Evolutionary conservation across 2,113 vertebrate genomes (phyloP), one percentile per base, ranked within the genome.

Genomic region (Amphiprion ocellaris): DNA sequence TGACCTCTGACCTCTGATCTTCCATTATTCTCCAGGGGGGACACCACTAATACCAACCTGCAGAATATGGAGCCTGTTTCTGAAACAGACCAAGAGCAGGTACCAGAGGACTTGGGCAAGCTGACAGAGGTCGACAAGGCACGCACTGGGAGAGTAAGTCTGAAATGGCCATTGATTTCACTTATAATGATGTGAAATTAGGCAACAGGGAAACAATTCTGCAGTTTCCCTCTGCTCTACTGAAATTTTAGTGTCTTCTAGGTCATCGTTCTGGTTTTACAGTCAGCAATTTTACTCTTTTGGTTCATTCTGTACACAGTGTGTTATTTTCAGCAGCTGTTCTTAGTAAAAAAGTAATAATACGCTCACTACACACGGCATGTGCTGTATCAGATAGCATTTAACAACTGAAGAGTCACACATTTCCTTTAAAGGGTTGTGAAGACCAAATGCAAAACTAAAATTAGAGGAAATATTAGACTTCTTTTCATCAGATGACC

Each of bases 71-170:
- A 95, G 87, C 91, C 93, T 4, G 89, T 94, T 33, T 59, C 93
- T 46, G 94, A 95, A 84, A 74, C 91, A 10, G 93, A 95, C 44
- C 91, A 93, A 70, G 93, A 94, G 21, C 92, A 89, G 74, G 81
- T 92, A 28, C 90, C 92, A 72, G 94, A 95, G 84, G 94, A 95
- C 41, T 62, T 94, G 76, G 95, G 95, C 47, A 96, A 95, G 79
- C 90, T 96, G 37, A 96, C 95, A 0, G 89, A 93, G 75, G 94
- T 65, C 46, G 95, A 96, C 69, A 94, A 94, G 74, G 95, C 95
- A 55, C 91, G 89, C 33, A 96, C 94, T 4, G 95, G 95, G 83
- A 89, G 95, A 74, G 95, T 96, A 87, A 90, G 92, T 91, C 53
- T 59, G 53, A 68, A 80, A 21, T 11, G 16, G 16, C 24, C 54